Evolutionary conservation across 2,113 vertebrate species (phyloP).

Genomic region (Lophius piscatorius): DNA sequence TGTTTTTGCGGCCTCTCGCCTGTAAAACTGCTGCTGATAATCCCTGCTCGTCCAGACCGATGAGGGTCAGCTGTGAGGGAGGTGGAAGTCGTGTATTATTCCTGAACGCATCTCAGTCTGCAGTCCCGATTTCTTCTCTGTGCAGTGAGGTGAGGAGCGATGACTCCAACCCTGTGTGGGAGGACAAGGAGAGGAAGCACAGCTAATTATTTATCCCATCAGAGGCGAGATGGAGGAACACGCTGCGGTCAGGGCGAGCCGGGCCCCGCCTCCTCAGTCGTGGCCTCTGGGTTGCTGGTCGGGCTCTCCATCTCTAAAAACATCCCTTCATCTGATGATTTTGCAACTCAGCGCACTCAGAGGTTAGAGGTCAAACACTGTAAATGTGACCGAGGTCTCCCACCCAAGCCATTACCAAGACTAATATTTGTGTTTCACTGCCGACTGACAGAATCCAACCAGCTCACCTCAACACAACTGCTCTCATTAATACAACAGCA

Average conservation of each 20-base stretch:
- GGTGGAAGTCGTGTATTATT: constrained; percentile 37
- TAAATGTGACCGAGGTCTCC: constrained; percentile 61
- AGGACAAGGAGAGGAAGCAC: constrained; percentile 27
- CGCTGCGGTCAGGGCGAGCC: neutral
- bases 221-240: constrained; percentile 25
- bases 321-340: constrained; percentile 24
- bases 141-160: constrained; percentile 1
- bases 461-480: constrained; percentile 24
- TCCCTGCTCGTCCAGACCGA: constrained; percentile 2
- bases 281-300: constrained; percentile 7
- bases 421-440: constrained; percentile 49
- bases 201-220: constrained; percentile 57
- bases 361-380: constrained; percentile 66
- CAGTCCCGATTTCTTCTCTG: constrained; percentile 3
- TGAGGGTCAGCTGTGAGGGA: constrained; percentile 54
- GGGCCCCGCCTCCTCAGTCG: constrained; percentile 16
- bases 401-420: constrained; percentile 63
- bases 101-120: constrained; percentile 35
- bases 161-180: constrained; percentile 43
- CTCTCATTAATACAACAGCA: constrained; percentile 59
- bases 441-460: constrained; percentile 33
- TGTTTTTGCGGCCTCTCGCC: too few species aligned
- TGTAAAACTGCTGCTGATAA: too few species aligned
- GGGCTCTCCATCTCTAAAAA: constrained; percentile 15
- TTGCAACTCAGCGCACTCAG: constrained; percentile 14